Conservation (phyloP, 1,140 invertebrate genomes). For the Procambarus clarkii region DNA sequence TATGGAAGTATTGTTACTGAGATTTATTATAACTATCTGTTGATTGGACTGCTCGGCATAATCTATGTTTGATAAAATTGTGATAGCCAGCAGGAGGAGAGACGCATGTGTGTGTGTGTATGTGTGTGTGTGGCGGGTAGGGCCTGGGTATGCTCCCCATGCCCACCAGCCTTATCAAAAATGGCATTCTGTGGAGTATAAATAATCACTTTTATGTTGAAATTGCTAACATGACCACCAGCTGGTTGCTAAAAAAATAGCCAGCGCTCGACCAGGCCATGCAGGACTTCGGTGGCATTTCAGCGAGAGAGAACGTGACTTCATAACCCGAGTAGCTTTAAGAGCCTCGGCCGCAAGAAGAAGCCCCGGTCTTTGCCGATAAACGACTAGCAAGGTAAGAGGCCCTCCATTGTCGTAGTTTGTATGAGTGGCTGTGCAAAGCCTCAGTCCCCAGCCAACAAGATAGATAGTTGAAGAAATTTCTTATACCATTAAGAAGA, state of each 20-base stretch:
- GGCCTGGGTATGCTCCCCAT: not conserved
- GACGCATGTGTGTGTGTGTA: not conserved
- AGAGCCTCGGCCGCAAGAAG: too few relatives aligned
- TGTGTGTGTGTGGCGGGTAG: not conserved
- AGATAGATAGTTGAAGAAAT: too few relatives aligned
- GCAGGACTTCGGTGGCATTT: not conserved
- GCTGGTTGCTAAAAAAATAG: not conserved
- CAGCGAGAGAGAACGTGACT: too few relatives aligned
- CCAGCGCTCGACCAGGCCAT: too few relatives aligned
- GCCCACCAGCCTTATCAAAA: not conserved
- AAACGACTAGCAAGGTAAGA: too few relatives aligned
- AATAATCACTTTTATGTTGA: not conserved
- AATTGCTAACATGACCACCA: not conserved
- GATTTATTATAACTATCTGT: not conserved
- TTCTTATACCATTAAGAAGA: too few relatives aligned
- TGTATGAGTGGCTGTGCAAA: too few relatives aligned
- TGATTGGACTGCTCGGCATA: not conserved
- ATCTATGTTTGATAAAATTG: not conserved
- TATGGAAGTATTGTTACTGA: too few relatives aligned
- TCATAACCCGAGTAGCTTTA: too few relatives aligned
- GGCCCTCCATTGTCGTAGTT: too few relatives aligned
- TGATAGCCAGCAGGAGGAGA: not conserved
- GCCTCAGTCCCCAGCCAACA: too few relatives aligned
- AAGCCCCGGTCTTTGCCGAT: too few relatives aligned
- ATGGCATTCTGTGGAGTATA: not conserved